These are phyloP conservation scores for Microcebus ravelobensis DNA, from an alignment of 2,113 vertebrate genomes.

Conservation along the genomic window DNA sequence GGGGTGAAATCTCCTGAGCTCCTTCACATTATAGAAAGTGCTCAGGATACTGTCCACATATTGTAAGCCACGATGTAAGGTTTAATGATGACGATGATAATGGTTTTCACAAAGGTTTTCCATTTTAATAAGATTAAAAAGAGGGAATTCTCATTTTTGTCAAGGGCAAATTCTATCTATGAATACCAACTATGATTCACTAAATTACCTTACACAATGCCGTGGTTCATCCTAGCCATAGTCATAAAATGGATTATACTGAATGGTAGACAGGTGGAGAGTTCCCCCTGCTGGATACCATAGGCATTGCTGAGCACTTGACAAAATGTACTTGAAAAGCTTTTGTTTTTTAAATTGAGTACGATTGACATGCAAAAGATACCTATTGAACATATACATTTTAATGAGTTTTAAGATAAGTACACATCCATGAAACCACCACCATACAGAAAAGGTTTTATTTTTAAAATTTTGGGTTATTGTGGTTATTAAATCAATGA, in stretches of 20 bases:
- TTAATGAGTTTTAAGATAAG: background rate
- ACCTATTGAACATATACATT: background rate
- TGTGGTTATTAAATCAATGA: background rate
- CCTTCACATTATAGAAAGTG: background rate
- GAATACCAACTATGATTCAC: background rate
- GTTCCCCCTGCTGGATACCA: slow-evolving; percentile 41
- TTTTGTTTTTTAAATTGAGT: too few relatives aligned
- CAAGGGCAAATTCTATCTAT: background rate
- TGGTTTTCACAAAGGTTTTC: background rate
- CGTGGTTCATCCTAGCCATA: background rate
- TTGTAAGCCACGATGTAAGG: background rate
- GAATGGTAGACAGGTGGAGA: background rate
- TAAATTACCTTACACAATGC: background rate
- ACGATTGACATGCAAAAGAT: background rate
- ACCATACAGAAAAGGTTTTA: background rate
- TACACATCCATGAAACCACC: background rate
- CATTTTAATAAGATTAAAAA: background rate
- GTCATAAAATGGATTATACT: background rate
- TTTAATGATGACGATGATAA: background rate
- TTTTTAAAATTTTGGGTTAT: background rate
- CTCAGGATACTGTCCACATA: background rate
- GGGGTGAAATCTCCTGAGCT: too few relatives aligned
- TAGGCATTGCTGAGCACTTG: background rate
- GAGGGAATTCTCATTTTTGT: background rate
- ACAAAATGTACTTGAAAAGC: background rate